Conservation (phyloP, 2,888 invertebrate species). For the Glyphotaelius pellucidus region DNA sequence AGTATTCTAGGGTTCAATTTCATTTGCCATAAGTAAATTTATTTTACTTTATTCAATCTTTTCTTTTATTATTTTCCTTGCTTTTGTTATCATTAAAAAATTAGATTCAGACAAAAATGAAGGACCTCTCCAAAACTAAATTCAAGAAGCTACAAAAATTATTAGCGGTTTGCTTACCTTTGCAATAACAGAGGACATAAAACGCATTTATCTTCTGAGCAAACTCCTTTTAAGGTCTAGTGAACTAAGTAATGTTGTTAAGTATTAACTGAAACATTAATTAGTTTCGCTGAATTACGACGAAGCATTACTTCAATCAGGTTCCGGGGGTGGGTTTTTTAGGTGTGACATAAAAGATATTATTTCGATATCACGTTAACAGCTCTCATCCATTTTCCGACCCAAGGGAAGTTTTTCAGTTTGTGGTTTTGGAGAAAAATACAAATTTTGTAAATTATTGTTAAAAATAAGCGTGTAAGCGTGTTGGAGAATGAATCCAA, state of each 20-base stretch:
- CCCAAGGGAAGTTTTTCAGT: background rate
- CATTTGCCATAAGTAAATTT: too few relatives aligned
- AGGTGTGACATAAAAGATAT: background rate
- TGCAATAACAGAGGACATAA: background rate
- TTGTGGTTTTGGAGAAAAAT: background rate
- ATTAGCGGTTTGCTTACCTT: background rate
- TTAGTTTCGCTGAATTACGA: background rate
- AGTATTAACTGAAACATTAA: background rate
- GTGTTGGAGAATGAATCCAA: background rate
- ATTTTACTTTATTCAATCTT: too few relatives aligned
- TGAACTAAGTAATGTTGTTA: background rate
- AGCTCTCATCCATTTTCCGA: background rate
- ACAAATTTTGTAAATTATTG: background rate
- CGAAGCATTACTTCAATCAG: background rate
- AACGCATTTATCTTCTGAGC: background rate
- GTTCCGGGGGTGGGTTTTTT: background rate
- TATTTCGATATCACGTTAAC: background rate
- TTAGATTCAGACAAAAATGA: background rate
- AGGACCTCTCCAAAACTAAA: background rate
- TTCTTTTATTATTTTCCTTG: too few relatives aligned
- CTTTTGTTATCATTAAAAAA: too few relatives aligned
- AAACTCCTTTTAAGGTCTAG: background rate
- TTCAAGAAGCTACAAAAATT: background rate
- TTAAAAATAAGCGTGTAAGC: background rate
- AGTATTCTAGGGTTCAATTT: too few relatives aligned